Evolutionary conservation across 2,888 invertebrate species (phyloP), one percentile per base, ranked within the genome.

Genomic region (Itoplectis maculator): DNA sequence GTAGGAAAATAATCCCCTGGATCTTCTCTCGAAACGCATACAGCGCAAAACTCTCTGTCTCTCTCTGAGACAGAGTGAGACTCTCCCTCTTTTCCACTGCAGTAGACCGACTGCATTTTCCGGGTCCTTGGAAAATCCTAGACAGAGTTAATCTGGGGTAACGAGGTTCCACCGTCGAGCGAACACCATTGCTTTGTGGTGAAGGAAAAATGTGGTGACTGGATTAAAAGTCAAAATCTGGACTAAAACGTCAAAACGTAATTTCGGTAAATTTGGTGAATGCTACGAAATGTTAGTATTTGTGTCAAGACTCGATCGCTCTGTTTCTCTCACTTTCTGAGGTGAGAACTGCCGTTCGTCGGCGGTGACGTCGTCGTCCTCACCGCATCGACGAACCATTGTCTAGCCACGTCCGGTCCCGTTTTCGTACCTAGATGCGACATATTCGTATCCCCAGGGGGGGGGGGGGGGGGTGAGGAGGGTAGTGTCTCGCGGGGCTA

Each of bases 371-470:
- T n/a, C 63, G 79, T 13, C 45, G 23, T 37, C 77, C 74, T 78
- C 80, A 73, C 66, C 69, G 77, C 86, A 87, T 88, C 89, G 87
- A 87, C 87, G 87, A 88, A 81, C 88, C 84, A 89, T 90, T 89
- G 89, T 90, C 82, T 85, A 74, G 80, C 78, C 73, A 82, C 80
- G 74, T 85, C 79, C 84, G 83, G 83, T 81, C 81, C 73, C 82
- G 82, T 70, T 82, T 82, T 81, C 68, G 47, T 81, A 70, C 69
- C 69, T 47, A 74, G 81, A 70, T 54, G 65, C 61, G 56, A 70
- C 65, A 73, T 74, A 56, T 66, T 78, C 82, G 82, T 49, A 65
- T 42, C 47, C 59, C 59, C 72, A 68, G 77, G 72, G 72, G 51
- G 69, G 69, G 35, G 65, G 13, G 47, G 45, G 65, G 59, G 29